Percentiles rank a stretch among this genome's conserved stretches.
These are phyloP conservation scores for Cladopsammia gracilis DNA, from an alignment of 64 coral and sea anemone genomes.

Conservation along the genomic window DNA sequence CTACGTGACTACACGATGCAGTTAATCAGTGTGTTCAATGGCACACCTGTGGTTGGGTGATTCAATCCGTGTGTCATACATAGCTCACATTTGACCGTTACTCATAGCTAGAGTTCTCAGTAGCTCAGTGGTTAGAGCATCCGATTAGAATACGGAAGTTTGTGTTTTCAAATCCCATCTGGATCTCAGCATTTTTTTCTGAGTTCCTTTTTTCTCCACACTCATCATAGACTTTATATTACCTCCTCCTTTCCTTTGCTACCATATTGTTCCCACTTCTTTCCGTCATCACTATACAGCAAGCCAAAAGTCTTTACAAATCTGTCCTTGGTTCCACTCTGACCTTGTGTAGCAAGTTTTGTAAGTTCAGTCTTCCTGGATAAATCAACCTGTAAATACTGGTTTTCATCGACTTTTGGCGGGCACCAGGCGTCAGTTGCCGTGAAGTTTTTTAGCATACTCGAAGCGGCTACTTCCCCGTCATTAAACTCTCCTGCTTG, in stretches of 20 bases:
- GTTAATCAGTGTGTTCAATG: too few species aligned
- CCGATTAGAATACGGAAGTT: too few species aligned
- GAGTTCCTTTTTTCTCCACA: too few species aligned
- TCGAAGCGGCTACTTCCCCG: constrained; percentile 84
- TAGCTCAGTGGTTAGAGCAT: too few species aligned
- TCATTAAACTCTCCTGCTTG: constrained; percentile 82
- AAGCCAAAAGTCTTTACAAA: constrained; percentile 77
- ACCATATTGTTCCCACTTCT: constrained; percentile 84
- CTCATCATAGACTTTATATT: not conserved
- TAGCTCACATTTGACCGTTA: too few species aligned
- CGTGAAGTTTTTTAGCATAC: constrained; percentile 81
- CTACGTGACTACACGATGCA: too few species aligned
- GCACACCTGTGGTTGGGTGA: too few species aligned
- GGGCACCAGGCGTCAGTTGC: constrained; percentile 93
- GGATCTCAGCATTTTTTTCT: too few species aligned
- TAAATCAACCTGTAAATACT: constrained; percentile 90
- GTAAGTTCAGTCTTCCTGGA: constrained; percentile 90
- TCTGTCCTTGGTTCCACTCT: constrained; percentile 56
- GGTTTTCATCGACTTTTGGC: constrained; percentile 85
- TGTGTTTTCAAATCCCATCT: too few species aligned
- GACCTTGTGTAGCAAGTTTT: constrained; percentile 86
- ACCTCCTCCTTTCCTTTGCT: constrained; percentile 74
- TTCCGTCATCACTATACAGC: constrained; percentile 83
- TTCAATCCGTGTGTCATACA: too few species aligned
- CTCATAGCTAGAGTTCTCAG: too few species aligned